Evolutionary conservation across 2,797 vertebrate species (phyloP), one percentile per base, ranked within the genome.

Genomic region (Scarus forsteni): DNA sequence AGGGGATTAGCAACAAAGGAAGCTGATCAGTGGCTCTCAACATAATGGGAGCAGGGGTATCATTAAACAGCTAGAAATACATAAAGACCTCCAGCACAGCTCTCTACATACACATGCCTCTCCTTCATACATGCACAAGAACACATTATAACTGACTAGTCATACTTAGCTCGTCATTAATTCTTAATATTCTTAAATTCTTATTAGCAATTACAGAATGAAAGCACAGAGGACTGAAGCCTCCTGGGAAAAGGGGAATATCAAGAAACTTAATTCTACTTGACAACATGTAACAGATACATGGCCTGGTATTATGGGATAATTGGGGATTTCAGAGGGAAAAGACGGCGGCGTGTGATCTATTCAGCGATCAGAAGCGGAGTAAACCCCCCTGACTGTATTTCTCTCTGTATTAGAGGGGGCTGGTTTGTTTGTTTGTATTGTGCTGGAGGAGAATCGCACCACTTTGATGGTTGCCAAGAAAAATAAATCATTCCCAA

Each of bases 1-100:
- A 48, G 73, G 83, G 83, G 90, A 89, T 92, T 87, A 86, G 79
- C 85, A 73, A 86, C 87, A 86, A 86, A 86, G 73, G 61, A 73
- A 75, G 73, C 71, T 73, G 78, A 80, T 89, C 83, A 58, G 79
- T 18, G 61, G 50, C 70, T 80, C 76, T 84, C 58, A 84, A 83
- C 69, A 48, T 44, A 39, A 49, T 35, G 46, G 75, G 57, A 51
- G 44, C 53, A 38, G 5, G 38, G 68, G 84, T 77, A 79, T 83
- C 80, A 84, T 90, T 88, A 86, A 81, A 80, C 46, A 42, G 53
- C 15, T 62, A 54, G 59, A 74, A 75, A 81, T 57, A 62, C 57
- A 78, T 36, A 38, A 43, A 60, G 51, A 43, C 27, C 69, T 43
- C 43, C 46, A 1, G 10, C n/a, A 39, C 7, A 46, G 42, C 63